Conservation (phyloP, 2,113 vertebrate species). For the Gallinago paraguaiae region DNA sequence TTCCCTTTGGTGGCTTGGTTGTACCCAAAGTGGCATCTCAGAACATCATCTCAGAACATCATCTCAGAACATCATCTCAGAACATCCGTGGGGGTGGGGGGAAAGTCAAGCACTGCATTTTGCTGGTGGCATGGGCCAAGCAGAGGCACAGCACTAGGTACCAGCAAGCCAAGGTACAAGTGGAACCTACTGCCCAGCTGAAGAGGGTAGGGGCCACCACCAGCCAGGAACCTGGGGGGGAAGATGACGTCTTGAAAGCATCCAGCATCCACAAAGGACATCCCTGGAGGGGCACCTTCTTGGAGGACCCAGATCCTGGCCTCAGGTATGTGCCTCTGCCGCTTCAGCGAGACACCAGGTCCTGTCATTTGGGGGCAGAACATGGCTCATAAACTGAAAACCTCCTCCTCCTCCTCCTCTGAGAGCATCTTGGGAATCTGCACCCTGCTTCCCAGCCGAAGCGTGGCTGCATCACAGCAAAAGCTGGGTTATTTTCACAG, state of each 20-base stretch:
- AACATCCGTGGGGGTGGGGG: not conserved
- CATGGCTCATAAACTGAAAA: not conserved
- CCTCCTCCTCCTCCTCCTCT: not conserved
- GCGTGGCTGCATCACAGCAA: not conserved
- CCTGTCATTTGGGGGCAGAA: fast-evolving
- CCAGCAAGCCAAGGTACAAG: not conserved
- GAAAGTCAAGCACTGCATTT: not conserved
- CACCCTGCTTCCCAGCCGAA: not conserved
- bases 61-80: not conserved
- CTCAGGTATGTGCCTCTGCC: not conserved
- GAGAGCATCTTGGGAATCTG: not conserved
- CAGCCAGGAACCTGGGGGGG: not conserved
- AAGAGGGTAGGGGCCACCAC: not conserved
- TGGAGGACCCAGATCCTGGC: not conserved
- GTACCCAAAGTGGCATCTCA: not conserved
- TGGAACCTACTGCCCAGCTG: not conserved
- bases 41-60: not conserved
- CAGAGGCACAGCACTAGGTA: not conserved
- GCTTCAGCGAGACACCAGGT: not conserved
- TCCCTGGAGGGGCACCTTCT: not conserved
- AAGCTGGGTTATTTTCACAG: not conserved
- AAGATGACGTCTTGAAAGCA: not conserved
- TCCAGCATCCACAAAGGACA: not conserved
- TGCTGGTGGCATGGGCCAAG: not conserved
- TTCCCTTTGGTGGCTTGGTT: not conserved